Evolutionary conservation across 2,888 invertebrate genomes (phyloP), one percentile per base, ranked within the genome.

Genomic region (Phymatocera aterrima): DNA sequence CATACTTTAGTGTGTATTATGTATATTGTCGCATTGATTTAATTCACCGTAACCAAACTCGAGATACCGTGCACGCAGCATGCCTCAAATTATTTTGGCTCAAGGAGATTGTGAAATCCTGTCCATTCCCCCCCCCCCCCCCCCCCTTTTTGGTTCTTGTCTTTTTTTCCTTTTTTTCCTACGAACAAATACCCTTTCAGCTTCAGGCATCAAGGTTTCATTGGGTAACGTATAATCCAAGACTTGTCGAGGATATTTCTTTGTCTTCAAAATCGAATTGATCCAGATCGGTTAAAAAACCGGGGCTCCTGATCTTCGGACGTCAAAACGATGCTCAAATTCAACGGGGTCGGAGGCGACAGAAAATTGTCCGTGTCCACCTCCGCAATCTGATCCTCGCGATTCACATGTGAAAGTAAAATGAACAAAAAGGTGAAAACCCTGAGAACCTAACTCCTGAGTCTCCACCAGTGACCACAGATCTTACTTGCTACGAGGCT

Each of bases 1-100:
- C 68, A 68, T 72, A 51, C 18, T 72, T 72, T 72, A 51, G 21
- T 51, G 51, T 51, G 51, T 72, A n/a, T n/a, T n/a, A n/a, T n/a
- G n/a, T 43, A 64, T 51, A 72, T 51, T 72, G 75, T 57, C 75
- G 57, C 57, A 12, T 57, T 57, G 75, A 57, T 75, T 75, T 57
- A 57, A 8, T 40, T 43, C 40, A 28, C 24, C 15, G 37, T 24
- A 75, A 57, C 28, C 31, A 31, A 75, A 37, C 8, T 40, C 57
- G n/a, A 34, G 15, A 43, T 34, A 18, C 1, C 54, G 15, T 18
- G 54, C n/a, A n/a, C n/a, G n/a, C 64, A 37, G 18, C n/a, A 18
- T n/a, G 64, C 34, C 37, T 10, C 0, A 64, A 37, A 37, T 64
- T 64, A 37, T 37, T 10, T 8, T 18, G 21, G 15, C 43, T 28